These are phyloP conservation scores for Apis dorsata DNA, from an alignment of 1,140 invertebrate genomes.

Conservation along the genomic window DNA sequence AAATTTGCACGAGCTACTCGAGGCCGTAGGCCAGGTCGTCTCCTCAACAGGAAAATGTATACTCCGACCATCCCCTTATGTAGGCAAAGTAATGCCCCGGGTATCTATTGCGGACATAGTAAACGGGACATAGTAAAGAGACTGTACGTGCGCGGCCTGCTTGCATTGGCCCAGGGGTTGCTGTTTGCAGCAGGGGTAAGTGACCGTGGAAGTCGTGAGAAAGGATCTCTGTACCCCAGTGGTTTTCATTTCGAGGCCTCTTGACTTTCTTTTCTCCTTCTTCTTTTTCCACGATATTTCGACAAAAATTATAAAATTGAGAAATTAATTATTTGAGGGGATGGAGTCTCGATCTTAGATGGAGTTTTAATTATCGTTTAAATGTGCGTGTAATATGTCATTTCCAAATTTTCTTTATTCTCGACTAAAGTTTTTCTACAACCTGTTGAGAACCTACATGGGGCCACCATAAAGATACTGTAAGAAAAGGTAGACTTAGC, in stretches of 20 bases:
- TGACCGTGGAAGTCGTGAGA: constrained; percentile 40
- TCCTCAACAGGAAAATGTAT: constrained; percentile 34
- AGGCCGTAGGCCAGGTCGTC: constrained; percentile 30
- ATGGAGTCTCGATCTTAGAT: too few relatives aligned
- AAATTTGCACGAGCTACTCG: background rate
- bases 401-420: too few relatives aligned
- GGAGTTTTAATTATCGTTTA: too few relatives aligned
- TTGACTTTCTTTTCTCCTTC: background rate
- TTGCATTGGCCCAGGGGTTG: background rate
- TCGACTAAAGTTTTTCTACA: too few relatives aligned
- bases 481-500: background rate
- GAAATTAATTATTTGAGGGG: too few relatives aligned
- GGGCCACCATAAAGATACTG: constrained; percentile 3
- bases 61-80: constrained; percentile 42
- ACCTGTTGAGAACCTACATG: background rate
- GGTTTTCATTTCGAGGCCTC: background rate
- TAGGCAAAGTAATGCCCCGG: constrained; percentile 55
- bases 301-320: too few relatives aligned
- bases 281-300: too few relatives aligned
- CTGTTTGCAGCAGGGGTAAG: constrained; percentile 10
- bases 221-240: background rate
- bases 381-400: too few relatives aligned
- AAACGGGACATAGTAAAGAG: constrained; percentile 38
- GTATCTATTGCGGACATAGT: constrained; percentile 48
- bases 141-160: constrained; percentile 7